A percentile compares a stretch with the other conserved stretches of the same genome.
phyloP scores from a whole-genome alignment of 1,140 invertebrate genomes.

The Caenorhabditis brenneri region DNA sequence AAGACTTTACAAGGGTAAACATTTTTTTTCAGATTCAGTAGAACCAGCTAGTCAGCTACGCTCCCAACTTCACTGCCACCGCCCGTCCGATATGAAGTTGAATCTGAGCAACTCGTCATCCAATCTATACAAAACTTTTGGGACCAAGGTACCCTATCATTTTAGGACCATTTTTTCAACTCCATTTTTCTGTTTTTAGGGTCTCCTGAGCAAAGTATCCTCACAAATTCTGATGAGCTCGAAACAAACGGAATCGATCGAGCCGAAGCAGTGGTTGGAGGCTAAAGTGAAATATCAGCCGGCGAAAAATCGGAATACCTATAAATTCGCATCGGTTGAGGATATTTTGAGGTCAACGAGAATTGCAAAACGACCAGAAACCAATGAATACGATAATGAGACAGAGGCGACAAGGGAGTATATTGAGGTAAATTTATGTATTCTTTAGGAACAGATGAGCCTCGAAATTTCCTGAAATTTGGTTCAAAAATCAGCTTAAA shows the following conservation, averaged over 20 bases:
- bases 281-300: slow-evolving; percentile 1
- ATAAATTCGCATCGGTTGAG: slow-evolving; percentile 19
- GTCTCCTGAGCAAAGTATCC: not conserved
- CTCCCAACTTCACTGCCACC: not conserved
- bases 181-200: not conserved
- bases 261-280: slow-evolving; percentile 6
- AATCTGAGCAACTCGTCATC: not conserved
- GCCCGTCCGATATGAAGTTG: not conserved
- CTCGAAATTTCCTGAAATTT: too few relatives aligned
- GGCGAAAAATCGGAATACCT: not conserved
- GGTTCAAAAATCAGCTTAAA: too few relatives aligned
- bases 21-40: not conserved
- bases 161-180: not conserved
- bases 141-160: not conserved
- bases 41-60: not conserved
- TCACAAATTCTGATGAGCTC: not conserved
- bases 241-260: not conserved
- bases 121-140: not conserved
- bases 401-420: not conserved
- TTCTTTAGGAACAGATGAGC: too few relatives aligned
- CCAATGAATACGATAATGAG: slow-evolving; percentile 24
- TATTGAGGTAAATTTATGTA: not conserved
- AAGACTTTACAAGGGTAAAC: too few relatives aligned
- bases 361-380: not conserved
- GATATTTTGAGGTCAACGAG: not conserved